Base-by-base conservation (phyloP, 2,113 vertebrate species). In the Cricetomys ansorgei region DNA sequence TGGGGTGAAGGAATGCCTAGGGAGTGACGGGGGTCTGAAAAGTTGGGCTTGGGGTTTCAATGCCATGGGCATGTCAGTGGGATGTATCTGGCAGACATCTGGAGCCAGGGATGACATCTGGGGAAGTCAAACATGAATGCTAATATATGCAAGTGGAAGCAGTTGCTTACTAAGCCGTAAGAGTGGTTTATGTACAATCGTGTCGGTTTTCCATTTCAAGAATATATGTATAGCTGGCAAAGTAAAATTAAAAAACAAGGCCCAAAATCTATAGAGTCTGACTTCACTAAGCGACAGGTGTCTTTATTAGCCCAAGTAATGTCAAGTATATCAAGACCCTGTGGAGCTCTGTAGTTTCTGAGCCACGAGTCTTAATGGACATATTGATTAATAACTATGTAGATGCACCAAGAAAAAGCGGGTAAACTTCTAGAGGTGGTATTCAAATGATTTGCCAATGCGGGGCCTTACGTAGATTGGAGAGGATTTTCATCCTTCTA, bases 361-460 rank as follows among this genome's bases (percentile, higher is more conserved):
- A 37, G n/a, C 40, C 62, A 81, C 70, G 31, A 67, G 75, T 65
- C 57, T 86, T 88, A 86, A 43, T 89, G 86, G 34, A 70, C 27
- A 95, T 62, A 86, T 72, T 87, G 55, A 88, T 87, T 94, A 92
- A 59, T 75, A 80, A 89, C 50, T 75, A 92, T 37, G 12, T 89
- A 67, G 40, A 16, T 76, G 17, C 34, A 70, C 40, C 67, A 55
- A 95, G 69, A 87, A 75, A 79, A 40, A 92, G 43, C 9, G 62
- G n/a, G 65, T 80, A 53, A 16, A 88, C 50, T 70, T 89, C 85
- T 83, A 80, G 55, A 57, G 2, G 62, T 77, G 64, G 3, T 40
- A 88, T 81, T 84, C 17, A 96, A 84, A 84, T 48, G 7, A 0
- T 43, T 92, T 64, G 27, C 64, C 64, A 92, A 50, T 84, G 88